These are phyloP conservation scores for Neofelis nebulosa DNA, from an alignment of 2,113 vertebrate genomes.

Conservation along the genomic window DNA sequence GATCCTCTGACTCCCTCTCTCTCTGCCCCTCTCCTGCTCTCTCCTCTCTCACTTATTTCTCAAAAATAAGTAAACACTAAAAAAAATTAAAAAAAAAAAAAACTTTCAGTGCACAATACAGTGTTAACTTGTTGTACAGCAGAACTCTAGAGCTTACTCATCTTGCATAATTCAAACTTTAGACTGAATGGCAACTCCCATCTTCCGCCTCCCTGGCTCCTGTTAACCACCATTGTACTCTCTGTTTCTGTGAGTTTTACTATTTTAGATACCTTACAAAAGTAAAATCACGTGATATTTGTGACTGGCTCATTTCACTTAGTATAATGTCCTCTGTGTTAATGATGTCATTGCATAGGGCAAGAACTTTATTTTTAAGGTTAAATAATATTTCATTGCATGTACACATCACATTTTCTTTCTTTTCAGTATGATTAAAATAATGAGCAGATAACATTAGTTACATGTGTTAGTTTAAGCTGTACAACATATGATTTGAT, in stretches of 20 bases:
- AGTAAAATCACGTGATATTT: neutral
- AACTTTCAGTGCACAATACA: neutral
- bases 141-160: neutral
- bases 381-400: neutral
- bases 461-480: neutral
- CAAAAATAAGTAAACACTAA: too few relatives aligned
- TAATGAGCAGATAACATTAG: neutral
- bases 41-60: too few relatives aligned
- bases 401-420: neutral
- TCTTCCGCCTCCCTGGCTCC: too few relatives aligned
- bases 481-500: neutral
- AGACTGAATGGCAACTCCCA: neutral
- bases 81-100: too few relatives aligned
- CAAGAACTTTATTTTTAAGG: neutral
- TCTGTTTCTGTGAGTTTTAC: neutral
- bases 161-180: neutral
- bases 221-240: neutral
- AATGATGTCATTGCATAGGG: neutral
- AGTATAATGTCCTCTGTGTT: neutral
- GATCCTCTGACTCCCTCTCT: too few relatives aligned
- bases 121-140: neutral
- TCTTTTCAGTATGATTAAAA: neutral
- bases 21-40: too few relatives aligned
- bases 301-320: neutral
- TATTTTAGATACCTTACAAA: neutral